These are phyloP conservation scores for Herpailurus yagouaroundi DNA, from an alignment of 2,113 vertebrate genomes.

Conservation along the genomic window DNA sequence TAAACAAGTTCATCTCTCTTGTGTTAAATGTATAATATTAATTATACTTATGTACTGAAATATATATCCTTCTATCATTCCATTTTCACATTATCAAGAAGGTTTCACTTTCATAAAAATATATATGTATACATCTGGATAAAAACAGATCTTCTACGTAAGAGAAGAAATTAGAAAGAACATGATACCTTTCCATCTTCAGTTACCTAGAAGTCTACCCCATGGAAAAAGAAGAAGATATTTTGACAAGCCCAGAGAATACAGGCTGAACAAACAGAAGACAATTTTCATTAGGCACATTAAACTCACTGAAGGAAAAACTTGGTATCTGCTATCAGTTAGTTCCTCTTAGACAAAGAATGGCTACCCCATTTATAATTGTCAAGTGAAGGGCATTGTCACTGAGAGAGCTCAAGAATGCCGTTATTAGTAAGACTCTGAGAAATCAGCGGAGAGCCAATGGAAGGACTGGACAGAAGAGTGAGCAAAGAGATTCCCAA, in stretches of 20 bases:
- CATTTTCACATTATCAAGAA: conserved; percentile 30
- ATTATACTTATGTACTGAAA: conserved; percentile 23
- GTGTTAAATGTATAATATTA: conserved; percentile 50
- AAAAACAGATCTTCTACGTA: not conserved
- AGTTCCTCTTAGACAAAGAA: conserved; percentile 19
- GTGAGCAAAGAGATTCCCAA: not conserved
- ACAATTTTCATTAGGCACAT: not conserved
- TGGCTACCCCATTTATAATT: not conserved
- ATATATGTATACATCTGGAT: not conserved
- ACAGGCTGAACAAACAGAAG: not conserved
- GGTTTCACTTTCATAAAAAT: conserved; percentile 31
- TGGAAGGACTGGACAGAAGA: not conserved
- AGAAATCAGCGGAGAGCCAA: not conserved
- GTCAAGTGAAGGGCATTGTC: not conserved
- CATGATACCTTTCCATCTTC: not conserved
- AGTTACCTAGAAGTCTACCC: not conserved
- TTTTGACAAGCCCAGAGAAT: conserved; percentile 23
- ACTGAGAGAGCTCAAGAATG: not conserved
- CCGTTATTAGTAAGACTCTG: not conserved
- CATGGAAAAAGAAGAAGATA: not conserved
- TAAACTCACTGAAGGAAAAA: conserved; percentile 43
- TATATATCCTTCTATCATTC: not conserved
- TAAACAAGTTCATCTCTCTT: conserved; percentile 48
- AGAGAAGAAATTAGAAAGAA: conserved; percentile 25
- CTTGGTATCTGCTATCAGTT: not conserved